These are phyloP conservation scores for Cecropterus lyciades DNA, from an alignment of 1,140 invertebrate genomes.

Conservation along the genomic window DNA sequence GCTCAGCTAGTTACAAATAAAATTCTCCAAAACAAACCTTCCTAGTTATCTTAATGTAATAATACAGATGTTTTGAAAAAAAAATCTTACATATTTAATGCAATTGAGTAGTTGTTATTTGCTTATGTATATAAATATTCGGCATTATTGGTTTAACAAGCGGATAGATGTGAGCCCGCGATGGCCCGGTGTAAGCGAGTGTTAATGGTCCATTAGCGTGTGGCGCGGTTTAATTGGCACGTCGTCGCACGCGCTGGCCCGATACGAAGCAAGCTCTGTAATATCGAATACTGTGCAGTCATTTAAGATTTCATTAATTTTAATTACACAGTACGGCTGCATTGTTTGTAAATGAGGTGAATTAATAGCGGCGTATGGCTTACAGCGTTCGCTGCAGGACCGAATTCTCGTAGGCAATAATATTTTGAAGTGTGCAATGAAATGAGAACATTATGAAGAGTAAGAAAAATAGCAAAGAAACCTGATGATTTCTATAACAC, in stretches of 20 bases:
- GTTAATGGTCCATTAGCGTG: slow-evolving; percentile 76
- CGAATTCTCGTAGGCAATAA: too few relatives aligned
- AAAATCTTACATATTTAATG: too few relatives aligned
- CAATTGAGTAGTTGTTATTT: too few relatives aligned
- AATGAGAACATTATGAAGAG: too few relatives aligned
- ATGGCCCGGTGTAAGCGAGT: slow-evolving; percentile 63
- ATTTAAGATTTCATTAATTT: not conserved
- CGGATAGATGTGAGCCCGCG: slow-evolving; percentile 56
- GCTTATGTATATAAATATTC: too few relatives aligned
- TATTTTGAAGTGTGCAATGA: too few relatives aligned
- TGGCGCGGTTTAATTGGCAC: slow-evolving; percentile 69
- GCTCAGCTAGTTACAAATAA: too few relatives aligned
- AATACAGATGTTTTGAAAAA: too few relatives aligned
- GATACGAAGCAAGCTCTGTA: slow-evolving; percentile 27
- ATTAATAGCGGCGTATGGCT: not conserved
- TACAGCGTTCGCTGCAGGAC: not conserved
- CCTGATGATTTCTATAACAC: too few relatives aligned
- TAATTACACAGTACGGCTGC: not conserved
- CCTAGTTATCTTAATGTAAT: too few relatives aligned
- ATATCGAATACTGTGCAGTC: not conserved
- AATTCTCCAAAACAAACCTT: too few relatives aligned
- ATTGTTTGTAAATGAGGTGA: not conserved
- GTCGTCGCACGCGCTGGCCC: slow-evolving; percentile 51
- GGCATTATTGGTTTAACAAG: slow-evolving; percentile 25
- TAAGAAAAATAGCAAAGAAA: too few relatives aligned